Percentiles rank a stretch among this genome's conserved stretches.
Conservation (phyloP, 64 coral and sea anemone genomes). For the Stichodactyla helianthus region DNA sequence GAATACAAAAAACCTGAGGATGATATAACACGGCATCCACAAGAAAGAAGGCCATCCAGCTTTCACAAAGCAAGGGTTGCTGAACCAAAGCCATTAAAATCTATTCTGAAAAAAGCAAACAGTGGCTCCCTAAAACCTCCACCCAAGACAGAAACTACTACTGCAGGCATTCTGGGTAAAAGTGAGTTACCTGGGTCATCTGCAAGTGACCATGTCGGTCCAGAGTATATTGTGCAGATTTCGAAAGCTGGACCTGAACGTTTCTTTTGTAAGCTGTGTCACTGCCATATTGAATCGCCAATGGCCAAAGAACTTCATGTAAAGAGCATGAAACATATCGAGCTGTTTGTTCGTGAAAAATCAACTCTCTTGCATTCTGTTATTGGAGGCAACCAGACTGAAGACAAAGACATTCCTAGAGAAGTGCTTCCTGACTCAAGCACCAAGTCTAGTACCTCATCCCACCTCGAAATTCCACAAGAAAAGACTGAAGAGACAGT, state of each 20-base stretch:
- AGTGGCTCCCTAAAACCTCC: background rate
- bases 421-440: background rate
- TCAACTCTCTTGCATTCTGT: constrained; percentile 56
- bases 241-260: constrained; percentile 39
- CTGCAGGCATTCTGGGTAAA: background rate
- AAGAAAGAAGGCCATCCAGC: too few species aligned
- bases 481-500: background rate
- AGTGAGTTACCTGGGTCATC: background rate
- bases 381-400: constrained; percentile 22
- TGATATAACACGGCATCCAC: too few species aligned
- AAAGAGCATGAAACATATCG: constrained; percentile 83
- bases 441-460: background rate
- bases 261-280: constrained; percentile 78
- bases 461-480: background rate
- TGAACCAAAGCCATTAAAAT: constrained; percentile 37
- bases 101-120: constrained; percentile 45
- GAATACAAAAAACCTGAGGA: background rate
- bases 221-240: constrained; percentile 57
- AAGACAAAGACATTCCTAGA: background rate
- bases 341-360: constrained; percentile 74
- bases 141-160: background rate
- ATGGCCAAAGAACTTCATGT: constrained; percentile 83
- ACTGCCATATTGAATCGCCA: constrained; percentile 70
- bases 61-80: background rate
- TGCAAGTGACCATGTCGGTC: constrained; percentile 45